Base-by-base conservation (phyloP, 2,888 invertebrate genomes). In the Netelia inedita region DNA sequence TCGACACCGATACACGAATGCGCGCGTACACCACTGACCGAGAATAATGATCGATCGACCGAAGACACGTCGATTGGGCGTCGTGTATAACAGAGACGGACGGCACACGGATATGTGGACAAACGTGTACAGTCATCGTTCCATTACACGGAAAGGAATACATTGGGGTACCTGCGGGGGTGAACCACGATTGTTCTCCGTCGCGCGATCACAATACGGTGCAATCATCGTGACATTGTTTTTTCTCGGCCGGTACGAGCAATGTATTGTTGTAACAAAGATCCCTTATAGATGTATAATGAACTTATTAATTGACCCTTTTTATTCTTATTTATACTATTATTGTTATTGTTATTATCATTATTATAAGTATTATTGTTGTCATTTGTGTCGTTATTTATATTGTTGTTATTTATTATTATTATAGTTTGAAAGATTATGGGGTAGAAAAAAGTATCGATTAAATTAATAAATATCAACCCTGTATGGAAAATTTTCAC, bases 141-240 rank as follows among this genome's bases (percentile, higher is more conserved):
- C 65, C 41, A 79, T 65, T 79, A 71, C 61, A 35, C 79, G 63
- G 63, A 68, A 55, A 71, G 63, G 55, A 41, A 55, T 66, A 21
- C 35, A 53, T 21, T 21, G 35, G 41, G 11, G 19, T 14, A 46
- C 9, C 41, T 41, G 53, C 35, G 50, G 16, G 59, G 50, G 28
- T 63, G 72, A 75, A 14, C 19, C 23, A 78, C 53, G 28, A 69
- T 59, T 76, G 55, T 57, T 71, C 63, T 76, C 57, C 14, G 41
- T 53, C 69, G 63, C 63, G 46, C 28, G 55, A 76, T 82, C 55
- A 71, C 57, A 46, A 55, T 41, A n/a, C 55, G 57, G 63, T 46
- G 21, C 57, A 50, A 65, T 75, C 28, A 65, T 65, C 53, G 41
- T 21, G 21, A 59, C 46, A 59, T 35, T 50, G 10, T 19, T 74